Percentiles rank a stretch among this genome's conserved stretches.
phyloP scores from a whole-genome alignment of 2,888 invertebrate genomes.

The Acanthosoma haemorrhoidale region DNA sequence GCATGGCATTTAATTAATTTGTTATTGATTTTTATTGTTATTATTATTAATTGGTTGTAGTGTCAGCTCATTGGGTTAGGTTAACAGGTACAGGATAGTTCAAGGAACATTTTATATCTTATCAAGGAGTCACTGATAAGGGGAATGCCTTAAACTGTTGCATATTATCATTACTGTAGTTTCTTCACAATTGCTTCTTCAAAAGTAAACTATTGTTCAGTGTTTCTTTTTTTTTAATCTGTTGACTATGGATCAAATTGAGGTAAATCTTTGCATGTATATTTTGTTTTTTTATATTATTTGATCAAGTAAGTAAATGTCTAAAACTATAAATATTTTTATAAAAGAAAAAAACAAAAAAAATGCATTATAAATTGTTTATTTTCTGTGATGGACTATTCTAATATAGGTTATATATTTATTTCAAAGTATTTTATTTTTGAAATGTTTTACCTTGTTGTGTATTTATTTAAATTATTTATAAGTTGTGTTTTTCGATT shows the following conservation, averaged over 20 bases:
- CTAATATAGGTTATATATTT: no score
- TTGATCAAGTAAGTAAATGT: no score
- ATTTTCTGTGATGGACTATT: constrained; percentile 22
- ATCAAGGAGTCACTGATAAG: not conserved
- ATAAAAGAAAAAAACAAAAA: constrained; percentile 25
- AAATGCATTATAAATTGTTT: constrained; percentile 28
- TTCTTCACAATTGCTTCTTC: not conserved
- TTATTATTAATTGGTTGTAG: not conserved
- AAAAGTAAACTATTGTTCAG: not conserved
- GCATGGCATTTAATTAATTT: constrained; percentile 9
- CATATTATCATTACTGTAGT: not conserved
- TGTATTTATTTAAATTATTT: not conserved
- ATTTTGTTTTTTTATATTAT: not conserved
- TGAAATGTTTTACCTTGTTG: constrained; percentile 1
- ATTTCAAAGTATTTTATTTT: not conserved
- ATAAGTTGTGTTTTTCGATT: not conserved
- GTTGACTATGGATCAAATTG: not conserved
- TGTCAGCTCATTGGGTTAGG: not conserved
- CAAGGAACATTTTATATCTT: constrained; percentile 11
- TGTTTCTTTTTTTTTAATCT: not conserved
- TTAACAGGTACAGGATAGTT: constrained; percentile 2
- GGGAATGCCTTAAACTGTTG: constrained; percentile 9
- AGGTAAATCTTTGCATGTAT: not conserved
- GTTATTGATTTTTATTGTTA: not conserved
- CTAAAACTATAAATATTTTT: constrained; percentile 18